phyloP scores from a whole-genome alignment of 2,888 invertebrate genomes.

The Netelia virgata region DNA sequence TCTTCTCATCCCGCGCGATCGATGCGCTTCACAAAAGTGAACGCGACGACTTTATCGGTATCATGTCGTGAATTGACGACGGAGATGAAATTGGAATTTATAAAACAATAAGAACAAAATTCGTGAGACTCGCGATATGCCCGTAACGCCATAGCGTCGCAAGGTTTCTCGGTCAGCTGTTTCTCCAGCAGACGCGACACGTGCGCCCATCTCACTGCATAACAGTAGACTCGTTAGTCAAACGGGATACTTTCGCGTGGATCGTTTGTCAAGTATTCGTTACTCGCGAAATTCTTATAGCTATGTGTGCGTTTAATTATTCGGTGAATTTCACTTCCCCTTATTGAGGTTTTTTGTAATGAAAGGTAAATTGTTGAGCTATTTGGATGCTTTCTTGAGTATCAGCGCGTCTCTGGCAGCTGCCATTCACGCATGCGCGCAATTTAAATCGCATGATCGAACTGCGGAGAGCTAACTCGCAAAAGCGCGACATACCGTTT shows the following conservation, averaged over 20 bases:
- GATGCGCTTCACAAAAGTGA: constrained; percentile 15
- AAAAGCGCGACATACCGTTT: neutral
- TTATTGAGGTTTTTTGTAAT: neutral
- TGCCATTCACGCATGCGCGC: constrained; percentile 52
- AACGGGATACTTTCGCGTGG: constrained; percentile 38
- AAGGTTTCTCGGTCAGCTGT: constrained; percentile 73
- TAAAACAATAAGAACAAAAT: too few relatives aligned
- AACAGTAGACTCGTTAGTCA: constrained; percentile 34
- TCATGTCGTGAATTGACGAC: too few relatives aligned
- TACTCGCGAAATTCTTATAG: constrained; percentile 16
- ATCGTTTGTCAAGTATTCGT: constrained; percentile 7
- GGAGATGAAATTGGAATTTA: too few relatives aligned
- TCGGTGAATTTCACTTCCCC: neutral
- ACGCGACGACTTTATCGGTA: neutral
- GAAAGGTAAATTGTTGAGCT: constrained; percentile 7
- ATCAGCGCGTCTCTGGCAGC: constrained; percentile 59
- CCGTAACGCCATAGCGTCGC: constrained; percentile 29
- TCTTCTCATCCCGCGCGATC: constrained; percentile 46
- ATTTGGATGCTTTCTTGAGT: constrained; percentile 69
- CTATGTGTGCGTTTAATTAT: neutral
- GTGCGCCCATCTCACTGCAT: constrained; percentile 45
- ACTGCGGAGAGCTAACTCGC: neutral
- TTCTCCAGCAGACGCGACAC: constrained; percentile 77
- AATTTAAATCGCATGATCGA: constrained; percentile 51
- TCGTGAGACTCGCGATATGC: too few relatives aligned